Evolutionary conservation across 2,888 invertebrate species (phyloP).

Genomic region (Horisme vitalbata): DNA sequence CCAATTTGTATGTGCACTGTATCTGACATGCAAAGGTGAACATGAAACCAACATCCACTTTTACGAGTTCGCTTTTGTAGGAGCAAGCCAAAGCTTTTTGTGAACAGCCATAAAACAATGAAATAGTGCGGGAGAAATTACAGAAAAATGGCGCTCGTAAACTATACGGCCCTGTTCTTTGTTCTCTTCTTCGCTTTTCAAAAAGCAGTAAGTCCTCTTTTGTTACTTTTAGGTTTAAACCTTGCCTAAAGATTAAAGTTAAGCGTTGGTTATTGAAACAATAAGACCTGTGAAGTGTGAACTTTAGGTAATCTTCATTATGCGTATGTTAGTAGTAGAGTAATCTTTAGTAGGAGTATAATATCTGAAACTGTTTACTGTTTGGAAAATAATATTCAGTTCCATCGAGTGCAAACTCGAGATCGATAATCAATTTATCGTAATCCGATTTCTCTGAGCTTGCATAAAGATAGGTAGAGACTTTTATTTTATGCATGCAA

Average conservation of each 20-base stretch:
- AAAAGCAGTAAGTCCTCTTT: conserved; percentile 23
- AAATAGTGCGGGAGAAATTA: conserved; percentile 21
- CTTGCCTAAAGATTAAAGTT: too few species aligned
- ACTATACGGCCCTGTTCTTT: conserved; percentile 18
- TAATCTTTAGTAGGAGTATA: too few species aligned
- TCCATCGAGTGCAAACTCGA: conserved; percentile 7
- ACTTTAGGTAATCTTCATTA: too few species aligned
- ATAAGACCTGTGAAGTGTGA: too few species aligned
- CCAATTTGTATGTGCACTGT: conserved; percentile 2
- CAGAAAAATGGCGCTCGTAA: conserved; percentile 27
- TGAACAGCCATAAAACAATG: conserved; percentile 24
- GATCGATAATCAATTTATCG: conserved; percentile 33
- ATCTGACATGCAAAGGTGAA: conserved; percentile 27
- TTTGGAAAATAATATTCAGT: too few species aligned
- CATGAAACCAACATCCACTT: conserved; percentile 22
- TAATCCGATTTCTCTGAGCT: conserved; percentile 24
- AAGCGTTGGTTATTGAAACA: too few species aligned
- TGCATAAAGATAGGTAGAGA: too few species aligned
- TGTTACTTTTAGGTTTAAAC: background rate
- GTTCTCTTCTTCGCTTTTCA: conserved; percentile 15
- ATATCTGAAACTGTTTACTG: too few species aligned
- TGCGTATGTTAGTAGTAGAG: too few species aligned
- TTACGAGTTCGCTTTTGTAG: conserved; percentile 21
- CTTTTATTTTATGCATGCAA: too few species aligned
- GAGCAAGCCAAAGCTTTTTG: conserved; percentile 26